Base-by-base conservation (phyloP, 2,797 vertebrate genomes). In the Coccyzus lansbergi region DNA sequence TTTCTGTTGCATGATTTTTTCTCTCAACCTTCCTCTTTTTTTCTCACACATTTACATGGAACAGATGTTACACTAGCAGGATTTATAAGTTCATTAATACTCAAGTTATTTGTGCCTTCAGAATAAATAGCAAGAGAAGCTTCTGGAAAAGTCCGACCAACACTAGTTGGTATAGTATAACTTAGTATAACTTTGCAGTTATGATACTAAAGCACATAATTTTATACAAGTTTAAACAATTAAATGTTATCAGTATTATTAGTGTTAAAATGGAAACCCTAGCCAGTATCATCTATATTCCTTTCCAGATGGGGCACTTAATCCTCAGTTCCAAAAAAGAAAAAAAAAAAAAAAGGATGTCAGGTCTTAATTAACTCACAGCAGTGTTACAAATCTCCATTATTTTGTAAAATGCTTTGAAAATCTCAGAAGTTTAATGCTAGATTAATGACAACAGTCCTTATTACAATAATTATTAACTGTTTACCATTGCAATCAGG, bases 381-480 rank as follows among this genome's bases (percentile, higher is more conserved):
- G 18, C 49, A 79, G 38, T 51, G 29, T 46, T 76, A 63, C 40
- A 76, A 69, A 44, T 44, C 33, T 88, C 53, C 25, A 42, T 70
- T 70, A 86, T 79, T 92, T 79, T 81, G 8, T 53, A 72, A 82
- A 92, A 95, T 44, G 49, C 44, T 88, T 82, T 77, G 67, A 58
- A 93, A 94, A 70, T 63, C 65, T 82, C 56, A 44, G 70, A 88
- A 92, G 17, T 94, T 88, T 91, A 77, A 86, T 51, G 53, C 12
- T 51, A 82, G 52, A 88, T 95, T 94, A 93, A 93, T 93, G 71
- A 87, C 88, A 82, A 46, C 83, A 62, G 72, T 83, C n/a, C 87
- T 93, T 93, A 89, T 78, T 92, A 83, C 77, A 92, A 88, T 94
- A 94, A 95, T 97, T 90, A 90, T 93, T 96, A 96, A 93, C 90